Percentiles rank a stretch among this genome's conserved stretches.
Conservation (phyloP, 2,113 vertebrate species). For the Peucedramus taeniatus region DNA sequence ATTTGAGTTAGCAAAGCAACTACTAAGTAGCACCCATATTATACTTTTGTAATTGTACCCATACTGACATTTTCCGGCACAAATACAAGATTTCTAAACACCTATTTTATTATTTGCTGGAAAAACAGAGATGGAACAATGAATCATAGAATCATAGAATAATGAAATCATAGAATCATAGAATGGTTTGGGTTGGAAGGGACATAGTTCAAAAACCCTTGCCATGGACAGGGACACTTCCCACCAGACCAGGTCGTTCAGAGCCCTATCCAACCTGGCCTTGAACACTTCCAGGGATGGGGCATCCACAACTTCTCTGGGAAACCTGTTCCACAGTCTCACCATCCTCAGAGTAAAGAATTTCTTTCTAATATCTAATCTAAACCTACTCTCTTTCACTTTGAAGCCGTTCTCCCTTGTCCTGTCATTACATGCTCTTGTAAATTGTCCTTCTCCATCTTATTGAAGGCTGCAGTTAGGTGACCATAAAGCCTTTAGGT, state of each 20-base stretch:
- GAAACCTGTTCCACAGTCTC: background rate
- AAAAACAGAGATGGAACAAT: background rate
- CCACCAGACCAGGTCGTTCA: background rate
- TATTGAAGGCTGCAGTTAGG: background rate
- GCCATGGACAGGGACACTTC: background rate
- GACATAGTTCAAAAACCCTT: background rate
- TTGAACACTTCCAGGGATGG: background rate
- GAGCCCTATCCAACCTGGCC: background rate
- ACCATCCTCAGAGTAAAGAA: background rate
- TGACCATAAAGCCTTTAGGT: background rate
- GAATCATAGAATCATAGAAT: background rate
- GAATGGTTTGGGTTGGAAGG: background rate
- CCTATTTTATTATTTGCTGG: background rate
- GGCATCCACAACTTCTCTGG: background rate
- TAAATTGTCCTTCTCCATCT: background rate
- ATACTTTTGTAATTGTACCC: rapidly evolving
- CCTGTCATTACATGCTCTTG: too few relatives aligned
- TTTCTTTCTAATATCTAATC: background rate
- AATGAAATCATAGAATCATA: too few relatives aligned
- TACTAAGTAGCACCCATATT: background rate
- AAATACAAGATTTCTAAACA: background rate
- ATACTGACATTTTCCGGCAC: background rate
- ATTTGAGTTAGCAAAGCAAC: background rate
- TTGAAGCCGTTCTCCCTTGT: background rate
- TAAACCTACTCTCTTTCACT: background rate